Evolutionary conservation across 2,113 vertebrate genomes (phyloP).

Genomic region (Pachypanchax playfairii): DNA sequence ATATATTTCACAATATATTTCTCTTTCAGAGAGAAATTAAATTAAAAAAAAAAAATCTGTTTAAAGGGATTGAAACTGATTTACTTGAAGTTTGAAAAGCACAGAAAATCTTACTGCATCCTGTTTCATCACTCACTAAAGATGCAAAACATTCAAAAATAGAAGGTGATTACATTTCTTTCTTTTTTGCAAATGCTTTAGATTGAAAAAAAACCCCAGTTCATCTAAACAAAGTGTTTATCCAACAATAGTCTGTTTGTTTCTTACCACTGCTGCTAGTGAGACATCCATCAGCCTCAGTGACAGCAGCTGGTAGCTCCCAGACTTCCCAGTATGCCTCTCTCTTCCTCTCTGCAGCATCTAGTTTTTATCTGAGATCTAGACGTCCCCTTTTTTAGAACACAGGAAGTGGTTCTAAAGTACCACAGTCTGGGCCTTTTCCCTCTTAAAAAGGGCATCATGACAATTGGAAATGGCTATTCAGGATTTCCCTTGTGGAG

Average conservation of each 20-base stretch:
- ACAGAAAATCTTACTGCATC: too few relatives aligned
- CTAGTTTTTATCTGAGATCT: conserved; percentile 13
- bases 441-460: conserved; percentile 60
- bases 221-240: not conserved
- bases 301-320: conserved; percentile 38
- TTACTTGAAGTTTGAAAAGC: not conserved
- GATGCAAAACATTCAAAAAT: too few relatives aligned
- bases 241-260: conserved; percentile 15
- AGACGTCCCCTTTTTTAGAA: conserved; percentile 32
- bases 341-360: conserved; percentile 21
- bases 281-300: conserved; percentile 39
- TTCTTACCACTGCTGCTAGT: conserved; percentile 27
- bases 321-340: not conserved
- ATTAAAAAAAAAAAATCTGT: not conserved
- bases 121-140: too few relatives aligned
- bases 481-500: conserved; percentile 61
- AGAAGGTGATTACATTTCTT: too few relatives aligned
- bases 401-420: conserved; percentile 51
- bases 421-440: conserved; percentile 15
- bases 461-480: conserved; percentile 60
- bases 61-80: not conserved
- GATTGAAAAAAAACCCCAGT: too few relatives aligned
- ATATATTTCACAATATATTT: conserved; percentile 17
- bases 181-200: too few relatives aligned
- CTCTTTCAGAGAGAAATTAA: not conserved